These are phyloP conservation scores for Tapirus terrestris DNA, from an alignment of 2,113 vertebrate species.

Conservation along the genomic window DNA sequence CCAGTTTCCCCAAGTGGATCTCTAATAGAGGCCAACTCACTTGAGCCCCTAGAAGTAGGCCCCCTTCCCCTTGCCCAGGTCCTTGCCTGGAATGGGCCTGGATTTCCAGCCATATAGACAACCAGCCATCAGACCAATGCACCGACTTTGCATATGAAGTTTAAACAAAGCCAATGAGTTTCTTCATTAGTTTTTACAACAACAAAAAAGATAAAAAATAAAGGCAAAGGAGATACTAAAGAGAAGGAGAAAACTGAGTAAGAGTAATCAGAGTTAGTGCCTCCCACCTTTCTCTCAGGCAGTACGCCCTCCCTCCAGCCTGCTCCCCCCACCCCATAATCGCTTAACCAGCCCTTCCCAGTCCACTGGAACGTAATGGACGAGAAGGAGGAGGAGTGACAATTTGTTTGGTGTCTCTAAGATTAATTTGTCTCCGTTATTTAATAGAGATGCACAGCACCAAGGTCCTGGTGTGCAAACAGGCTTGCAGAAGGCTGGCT, in stretches of 20 bases:
- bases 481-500: conserved; percentile 87
- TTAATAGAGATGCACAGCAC: conserved; percentile 92
- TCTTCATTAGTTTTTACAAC: conserved; percentile 76
- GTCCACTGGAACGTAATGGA: conserved; percentile 85
- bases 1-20: not conserved
- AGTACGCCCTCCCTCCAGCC: conserved; percentile 66
- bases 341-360: conserved; percentile 83
- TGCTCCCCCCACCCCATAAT: conserved; percentile 62
- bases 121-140: conserved; percentile 80
- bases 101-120: conserved; percentile 81
- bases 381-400: conserved; percentile 87
- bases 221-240: conserved; percentile 52
- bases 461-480: conserved; percentile 90
- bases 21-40: not conserved
- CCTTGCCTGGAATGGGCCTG: conserved; percentile 14
- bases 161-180: conserved; percentile 82
- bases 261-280: conserved; percentile 65
- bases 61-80: not conserved
- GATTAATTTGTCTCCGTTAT: conserved; percentile 91
- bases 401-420: conserved; percentile 93
- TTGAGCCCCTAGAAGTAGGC: conserved; percentile 22
- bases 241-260: conserved; percentile 75
- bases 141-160: conserved; percentile 81
- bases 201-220: conserved; percentile 44
- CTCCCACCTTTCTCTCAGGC: conserved; percentile 79